phyloP scores from a whole-genome alignment of 2,888 invertebrate species.

The Agapostemon virescens region DNA sequence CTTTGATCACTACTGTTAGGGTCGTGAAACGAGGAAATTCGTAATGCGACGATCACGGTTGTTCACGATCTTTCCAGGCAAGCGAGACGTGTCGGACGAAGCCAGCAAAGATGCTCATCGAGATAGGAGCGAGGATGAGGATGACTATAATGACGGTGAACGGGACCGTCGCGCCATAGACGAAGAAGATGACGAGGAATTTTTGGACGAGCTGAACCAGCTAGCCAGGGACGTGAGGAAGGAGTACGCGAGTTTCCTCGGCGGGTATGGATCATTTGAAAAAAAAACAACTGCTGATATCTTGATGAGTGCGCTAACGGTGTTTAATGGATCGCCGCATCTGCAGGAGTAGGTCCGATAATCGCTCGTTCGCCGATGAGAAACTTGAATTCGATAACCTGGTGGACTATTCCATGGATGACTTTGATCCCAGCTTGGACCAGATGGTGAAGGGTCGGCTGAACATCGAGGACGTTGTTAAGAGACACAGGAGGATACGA shows the following conservation, averaged over 20 bases:
- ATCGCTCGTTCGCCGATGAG: slow-evolving; percentile 19
- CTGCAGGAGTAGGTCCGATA: slow-evolving; percentile 38
- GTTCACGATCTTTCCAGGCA: slow-evolving; percentile 61
- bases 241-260: slow-evolving; percentile 29
- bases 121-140: slow-evolving; percentile 52
- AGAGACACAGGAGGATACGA: slow-evolving; percentile 72
- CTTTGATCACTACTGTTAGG: background rate
- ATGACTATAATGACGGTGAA: slow-evolving; percentile 62
- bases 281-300: background rate
- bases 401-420: slow-evolving; percentile 63
- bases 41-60: background rate
- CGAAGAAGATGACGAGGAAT: slow-evolving; percentile 74
- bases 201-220: slow-evolving; percentile 65
- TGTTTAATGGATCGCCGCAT: background rate
- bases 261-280: slow-evolving; percentile 32
- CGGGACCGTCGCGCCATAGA: slow-evolving; percentile 70
- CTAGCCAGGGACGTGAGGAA: slow-evolving; percentile 39
- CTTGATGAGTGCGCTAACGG: slow-evolving; percentile 3
- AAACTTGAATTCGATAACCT: slow-evolving; percentile 54
- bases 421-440: slow-evolving; percentile 73
- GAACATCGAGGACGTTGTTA: slow-evolving; percentile 74
- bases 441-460: slow-evolving; percentile 69
- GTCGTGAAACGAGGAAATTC: background rate
- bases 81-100: slow-evolving; percentile 65
- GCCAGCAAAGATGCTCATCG: slow-evolving; percentile 25